phyloP scores from a whole-genome alignment of 2,797 vertebrate species.

The Darevskia nairensis region DNA sequence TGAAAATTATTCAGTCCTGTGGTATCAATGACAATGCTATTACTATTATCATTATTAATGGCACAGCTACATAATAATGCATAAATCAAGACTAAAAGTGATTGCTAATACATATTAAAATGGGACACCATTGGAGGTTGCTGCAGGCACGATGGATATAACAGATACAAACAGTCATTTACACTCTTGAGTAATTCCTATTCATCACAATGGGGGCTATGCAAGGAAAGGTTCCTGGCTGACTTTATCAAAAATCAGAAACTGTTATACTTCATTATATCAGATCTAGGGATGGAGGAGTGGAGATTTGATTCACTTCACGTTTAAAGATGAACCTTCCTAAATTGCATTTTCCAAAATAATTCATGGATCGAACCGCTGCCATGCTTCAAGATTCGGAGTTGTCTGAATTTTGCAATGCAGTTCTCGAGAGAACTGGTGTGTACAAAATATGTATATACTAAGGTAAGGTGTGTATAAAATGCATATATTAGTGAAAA shows the following conservation, averaged over 20 bases:
- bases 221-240: background rate
- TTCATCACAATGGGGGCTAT: background rate
- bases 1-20: background rate
- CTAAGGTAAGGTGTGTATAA: no score
- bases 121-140: background rate
- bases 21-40: constrained; percentile 2
- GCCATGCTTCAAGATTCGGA: no score
- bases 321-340: background rate
- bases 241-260: background rate
- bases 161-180: background rate
- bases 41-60: constrained; percentile 31
- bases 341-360: background rate
- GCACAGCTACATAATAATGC: background rate
- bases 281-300: background rate
- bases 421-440: no score
- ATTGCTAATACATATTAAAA: constrained; percentile 25
- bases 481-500: no score
- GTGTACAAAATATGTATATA: no score
- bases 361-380: no score
- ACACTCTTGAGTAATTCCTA: background rate
- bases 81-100: constrained; percentile 15
- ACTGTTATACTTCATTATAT: background rate
- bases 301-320: background rate
- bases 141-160: background rate
- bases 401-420: no score